phyloP scores from a whole-genome alignment of 2,888 invertebrate species.

The Habrosyne pyritoides region DNA sequence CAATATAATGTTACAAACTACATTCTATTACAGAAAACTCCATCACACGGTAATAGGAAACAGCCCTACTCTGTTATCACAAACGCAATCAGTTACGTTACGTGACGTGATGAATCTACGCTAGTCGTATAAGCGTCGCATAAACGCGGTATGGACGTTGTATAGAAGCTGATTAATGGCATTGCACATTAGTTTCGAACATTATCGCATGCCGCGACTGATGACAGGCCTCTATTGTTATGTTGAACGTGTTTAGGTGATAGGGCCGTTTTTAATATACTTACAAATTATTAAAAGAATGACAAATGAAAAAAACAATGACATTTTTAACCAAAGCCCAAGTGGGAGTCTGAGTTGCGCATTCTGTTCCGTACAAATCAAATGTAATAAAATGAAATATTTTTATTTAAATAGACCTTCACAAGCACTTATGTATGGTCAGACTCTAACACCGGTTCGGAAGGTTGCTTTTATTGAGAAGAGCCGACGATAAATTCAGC shows the following conservation, averaged over 20 bases:
- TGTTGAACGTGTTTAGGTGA: not conserved
- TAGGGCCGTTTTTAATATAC: not conserved
- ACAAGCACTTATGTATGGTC: no score
- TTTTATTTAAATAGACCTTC: no score
- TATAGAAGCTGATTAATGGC: slow-evolving; percentile 30
- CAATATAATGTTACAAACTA: not conserved
- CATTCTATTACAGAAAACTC: not conserved
- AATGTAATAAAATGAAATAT: not conserved
- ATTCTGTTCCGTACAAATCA: no score
- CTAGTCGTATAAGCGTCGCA: not conserved
- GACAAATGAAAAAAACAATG: no score
- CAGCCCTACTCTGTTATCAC: not conserved
- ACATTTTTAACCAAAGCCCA: no score
- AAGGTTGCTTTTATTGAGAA: no score
- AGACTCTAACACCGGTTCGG: no score
- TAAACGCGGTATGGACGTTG: slow-evolving; percentile 20
- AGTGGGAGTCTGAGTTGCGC: no score
- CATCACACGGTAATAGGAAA: not conserved
- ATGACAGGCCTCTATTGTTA: slow-evolving; percentile 1
- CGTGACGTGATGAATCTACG: slow-evolving; percentile 2
- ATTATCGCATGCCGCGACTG: slow-evolving; percentile 8
- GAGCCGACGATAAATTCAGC: no score
- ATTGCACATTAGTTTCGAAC: slow-evolving; percentile 25
- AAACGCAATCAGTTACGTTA: not conserved
- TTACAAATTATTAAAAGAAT: not conserved